These are phyloP conservation scores for Pelodiscus sinensis DNA, from an alignment of 2,113 vertebrate species.

Conservation along the genomic window DNA sequence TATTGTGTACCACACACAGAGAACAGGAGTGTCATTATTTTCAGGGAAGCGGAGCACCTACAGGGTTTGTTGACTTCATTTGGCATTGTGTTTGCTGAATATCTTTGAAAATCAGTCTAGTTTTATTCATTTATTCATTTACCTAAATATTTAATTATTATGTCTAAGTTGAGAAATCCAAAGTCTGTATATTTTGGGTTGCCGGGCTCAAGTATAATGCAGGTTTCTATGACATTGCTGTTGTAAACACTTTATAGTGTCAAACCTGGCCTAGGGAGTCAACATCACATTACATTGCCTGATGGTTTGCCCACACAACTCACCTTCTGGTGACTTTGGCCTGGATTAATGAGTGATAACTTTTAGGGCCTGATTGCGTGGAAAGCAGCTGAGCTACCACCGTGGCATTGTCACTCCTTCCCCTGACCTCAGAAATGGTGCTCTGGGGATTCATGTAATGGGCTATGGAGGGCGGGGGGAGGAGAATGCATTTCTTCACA, in stretches of 20 bases:
- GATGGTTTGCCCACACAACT: background rate
- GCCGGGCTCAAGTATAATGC: background rate
- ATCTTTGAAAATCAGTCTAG: background rate
- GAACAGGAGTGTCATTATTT: background rate
- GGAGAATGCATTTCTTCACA: background rate
- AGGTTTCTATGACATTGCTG: background rate
- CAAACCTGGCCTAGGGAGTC: background rate
- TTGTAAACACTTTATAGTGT: background rate
- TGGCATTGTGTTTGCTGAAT: background rate
- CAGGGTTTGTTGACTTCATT: background rate
- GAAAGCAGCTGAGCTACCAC: slow-evolving; percentile 3
- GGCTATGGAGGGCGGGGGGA: background rate
- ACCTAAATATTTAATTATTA: background rate
- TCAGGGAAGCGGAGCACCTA: background rate
- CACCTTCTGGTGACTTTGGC: background rate
- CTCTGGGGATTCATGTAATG: background rate
- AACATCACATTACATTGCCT: accelerated
- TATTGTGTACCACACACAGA: background rate
- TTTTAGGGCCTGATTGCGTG: background rate
- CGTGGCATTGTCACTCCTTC: background rate
- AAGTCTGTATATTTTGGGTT: background rate
- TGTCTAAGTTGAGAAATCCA: background rate
- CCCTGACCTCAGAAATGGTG: background rate
- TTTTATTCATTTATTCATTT: background rate
- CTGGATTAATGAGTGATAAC: background rate